Percentiles rank a stretch among this genome's conserved stretches.
Evolutionary conservation across 2,888 invertebrate species (phyloP).

Genomic region (Tachina lurida): DNA sequence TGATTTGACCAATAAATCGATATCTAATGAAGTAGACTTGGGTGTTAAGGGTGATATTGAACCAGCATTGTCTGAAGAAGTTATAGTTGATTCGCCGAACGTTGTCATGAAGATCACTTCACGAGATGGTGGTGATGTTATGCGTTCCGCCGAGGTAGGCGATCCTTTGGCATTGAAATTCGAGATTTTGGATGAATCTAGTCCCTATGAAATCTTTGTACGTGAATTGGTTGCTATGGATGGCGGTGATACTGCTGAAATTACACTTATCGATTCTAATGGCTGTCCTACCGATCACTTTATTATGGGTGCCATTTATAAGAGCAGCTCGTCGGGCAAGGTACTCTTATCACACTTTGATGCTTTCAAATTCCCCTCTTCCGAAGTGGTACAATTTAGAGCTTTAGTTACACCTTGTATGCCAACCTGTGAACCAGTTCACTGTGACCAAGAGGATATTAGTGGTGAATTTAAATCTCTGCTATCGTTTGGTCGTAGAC

Average conservation of each 20-base stretch:
- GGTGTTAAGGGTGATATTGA: slow-evolving; percentile 94
- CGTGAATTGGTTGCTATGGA: slow-evolving; percentile 97
- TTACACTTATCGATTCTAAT: slow-evolving; percentile 94
- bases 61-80: slow-evolving; percentile 93
- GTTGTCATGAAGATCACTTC: slow-evolving; percentile 97
- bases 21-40: slow-evolving; percentile 94
- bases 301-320: slow-evolving; percentile 96
- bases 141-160: slow-evolving; percentile 95
- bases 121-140: slow-evolving; percentile 91
- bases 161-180: slow-evolving; percentile 95
- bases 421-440: slow-evolving; percentile 95
- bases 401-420: slow-evolving; percentile 97
- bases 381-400: slow-evolving; percentile 96
- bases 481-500: slow-evolving; percentile 90
- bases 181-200: slow-evolving; percentile 95
- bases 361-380: slow-evolving; percentile 98
- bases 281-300: slow-evolving; percentile 97
- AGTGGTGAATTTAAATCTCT: slow-evolving; percentile 92
- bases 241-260: slow-evolving; percentile 95
- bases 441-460: slow-evolving; percentile 92
- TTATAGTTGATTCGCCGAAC: slow-evolving; percentile 96
- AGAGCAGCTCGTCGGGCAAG: slow-evolving; percentile 91
- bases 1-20: slow-evolving; percentile 95
- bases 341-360: slow-evolving; percentile 95
- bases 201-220: slow-evolving; percentile 97